Conservation (phyloP, 2,797 vertebrate genomes). For the Arrhamphus sclerolepis region DNA sequence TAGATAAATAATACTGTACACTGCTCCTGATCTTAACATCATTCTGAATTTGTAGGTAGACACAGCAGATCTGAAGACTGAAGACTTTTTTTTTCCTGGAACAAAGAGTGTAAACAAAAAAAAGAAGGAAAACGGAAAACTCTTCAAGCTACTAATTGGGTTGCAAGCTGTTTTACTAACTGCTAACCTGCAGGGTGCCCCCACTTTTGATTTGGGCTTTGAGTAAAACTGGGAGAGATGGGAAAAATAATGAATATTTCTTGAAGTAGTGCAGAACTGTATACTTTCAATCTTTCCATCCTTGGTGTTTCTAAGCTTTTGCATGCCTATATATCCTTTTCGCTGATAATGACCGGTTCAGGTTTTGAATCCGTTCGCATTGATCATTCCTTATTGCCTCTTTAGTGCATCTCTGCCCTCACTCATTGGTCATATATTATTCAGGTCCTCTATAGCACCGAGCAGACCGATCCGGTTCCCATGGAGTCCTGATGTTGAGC, state of each 20-base stretch:
- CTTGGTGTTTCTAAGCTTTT: too few relatives aligned
- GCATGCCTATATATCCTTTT: background rate
- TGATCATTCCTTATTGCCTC: background rate
- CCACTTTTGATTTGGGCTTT: background rate
- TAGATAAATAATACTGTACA: too few relatives aligned
- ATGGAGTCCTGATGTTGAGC: constrained; percentile 25
- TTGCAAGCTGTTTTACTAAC: background rate
- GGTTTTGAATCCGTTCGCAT: background rate
- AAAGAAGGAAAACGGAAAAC: background rate
- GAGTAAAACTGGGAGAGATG: background rate
- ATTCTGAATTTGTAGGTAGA: too few relatives aligned
- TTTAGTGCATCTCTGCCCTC: background rate
- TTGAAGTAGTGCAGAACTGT: too few relatives aligned
- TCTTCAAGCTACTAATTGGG: background rate
- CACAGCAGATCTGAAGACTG: too few relatives aligned
- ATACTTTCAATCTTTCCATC: too few relatives aligned
- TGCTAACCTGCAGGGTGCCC: background rate
- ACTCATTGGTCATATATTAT: constrained; percentile 54
- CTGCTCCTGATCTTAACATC: too few relatives aligned
- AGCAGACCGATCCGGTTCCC: constrained; percentile 45
- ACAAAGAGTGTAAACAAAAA: background rate
- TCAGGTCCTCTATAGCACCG: constrained; percentile 40
- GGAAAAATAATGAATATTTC: too few relatives aligned
- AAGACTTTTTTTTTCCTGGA: background rate
- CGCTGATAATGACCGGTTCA: background rate